Evolutionary conservation across 2,888 invertebrate species (phyloP), one percentile per base, ranked within the genome.

Genomic region (Trichacis sp.): DNA sequence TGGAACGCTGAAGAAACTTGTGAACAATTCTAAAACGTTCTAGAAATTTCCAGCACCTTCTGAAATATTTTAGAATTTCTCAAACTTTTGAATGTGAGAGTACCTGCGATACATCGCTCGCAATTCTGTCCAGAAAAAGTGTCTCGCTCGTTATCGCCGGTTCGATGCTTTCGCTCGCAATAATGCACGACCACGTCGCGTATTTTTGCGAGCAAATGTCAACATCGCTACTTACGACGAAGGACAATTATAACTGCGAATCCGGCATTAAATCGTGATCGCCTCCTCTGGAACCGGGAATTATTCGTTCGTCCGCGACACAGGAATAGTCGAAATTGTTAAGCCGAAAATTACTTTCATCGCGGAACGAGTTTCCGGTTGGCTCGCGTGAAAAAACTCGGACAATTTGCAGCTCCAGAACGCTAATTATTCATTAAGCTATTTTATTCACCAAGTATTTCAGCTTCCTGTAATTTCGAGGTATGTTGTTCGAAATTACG

Each of bases 391-490:
- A n/a, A 33, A 33, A 33, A 33, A 33, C 11, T n/a, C n/a, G 5
- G 9, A 33, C n/a, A 11, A 33, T 33, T 24, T 24, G 3, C 24
- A 24, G n/a, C 33, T n/a, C n/a, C 11, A 6, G 2, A 33, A 9
- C 33, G 9, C 33, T 33, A n/a, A 33, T 33, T 33, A 33, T 33
- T 33, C 33, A 33, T 33, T n/a, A 33, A n/a, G 33, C 33, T n/a
- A 33, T 33, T 33, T 33, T 33, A 33, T 33, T 33, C n/a, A n/a
- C n/a, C 11, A 33, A 33, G 33, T 33, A 33, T 33, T 33, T 33
- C 33, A n/a, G 33, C 33, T 33, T 33, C 33, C 33, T n/a, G 33
- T 33, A 33, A 33, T 33, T 33, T 33, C 33, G n/a, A 33, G 33
- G n/a, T 33, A n/a, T 33, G 33, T n/a, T 11, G n/a, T 33, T 33